Conservation (phyloP, 2,888 invertebrate genomes). For the Pyrrhosoma nymphula region DNA sequence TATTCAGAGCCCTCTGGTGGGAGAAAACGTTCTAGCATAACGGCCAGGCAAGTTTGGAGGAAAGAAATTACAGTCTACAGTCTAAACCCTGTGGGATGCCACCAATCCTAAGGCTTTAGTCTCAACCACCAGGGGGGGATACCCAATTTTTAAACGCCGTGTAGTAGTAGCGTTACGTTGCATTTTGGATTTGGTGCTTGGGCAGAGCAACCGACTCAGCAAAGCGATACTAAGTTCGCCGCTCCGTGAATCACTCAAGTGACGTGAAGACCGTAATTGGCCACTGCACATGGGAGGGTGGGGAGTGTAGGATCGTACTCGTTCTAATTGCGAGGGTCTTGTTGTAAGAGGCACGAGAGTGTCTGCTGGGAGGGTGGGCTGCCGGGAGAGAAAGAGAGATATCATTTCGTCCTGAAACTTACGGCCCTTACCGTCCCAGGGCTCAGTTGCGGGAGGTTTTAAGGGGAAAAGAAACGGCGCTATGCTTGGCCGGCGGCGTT, state of each 20-base stretch:
- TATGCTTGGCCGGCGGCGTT: background rate
- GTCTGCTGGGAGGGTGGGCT: background rate
- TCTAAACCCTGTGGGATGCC: background rate
- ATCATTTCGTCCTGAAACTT: conserved; percentile 43
- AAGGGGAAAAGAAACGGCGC: background rate
- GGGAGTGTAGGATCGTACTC: background rate
- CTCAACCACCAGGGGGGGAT: background rate
- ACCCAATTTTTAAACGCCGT: background rate
- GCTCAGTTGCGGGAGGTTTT: background rate
- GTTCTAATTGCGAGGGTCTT: background rate
- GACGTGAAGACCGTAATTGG: background rate
- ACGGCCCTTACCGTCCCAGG: background rate
- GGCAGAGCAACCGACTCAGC: background rate
- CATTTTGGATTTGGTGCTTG: background rate
- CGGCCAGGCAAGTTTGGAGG: background rate
- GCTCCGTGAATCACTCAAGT: background rate
- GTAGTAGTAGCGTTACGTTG: background rate
- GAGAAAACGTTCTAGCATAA: background rate
- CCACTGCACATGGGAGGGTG: background rate
- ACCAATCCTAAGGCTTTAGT: background rate
- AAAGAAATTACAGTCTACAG: background rate
- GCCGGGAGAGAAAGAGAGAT: background rate
- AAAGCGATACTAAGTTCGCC: background rate
- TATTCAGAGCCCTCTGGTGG: background rate
- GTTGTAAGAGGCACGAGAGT: background rate